Conservation (phyloP, 2,113 vertebrate species). For the Progne subis region DNA sequence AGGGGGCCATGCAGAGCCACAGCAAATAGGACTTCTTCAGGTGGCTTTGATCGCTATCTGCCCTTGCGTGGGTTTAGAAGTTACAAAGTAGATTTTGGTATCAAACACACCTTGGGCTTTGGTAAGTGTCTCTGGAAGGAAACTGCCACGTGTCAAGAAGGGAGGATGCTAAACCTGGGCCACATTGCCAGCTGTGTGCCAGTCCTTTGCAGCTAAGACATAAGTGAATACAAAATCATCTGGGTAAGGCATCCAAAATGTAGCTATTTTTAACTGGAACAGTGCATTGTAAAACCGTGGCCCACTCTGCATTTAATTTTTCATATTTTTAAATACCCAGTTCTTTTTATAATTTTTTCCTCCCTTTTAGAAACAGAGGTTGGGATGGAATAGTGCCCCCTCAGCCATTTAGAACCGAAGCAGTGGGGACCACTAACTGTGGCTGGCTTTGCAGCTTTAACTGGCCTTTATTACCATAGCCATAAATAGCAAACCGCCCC, state of each 20-base stretch:
- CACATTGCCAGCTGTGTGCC: neutral
- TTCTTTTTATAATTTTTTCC: neutral
- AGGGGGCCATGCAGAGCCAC: conserved; percentile 1
- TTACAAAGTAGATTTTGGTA: conserved; percentile 21
- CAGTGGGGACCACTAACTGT: conserved; percentile 42
- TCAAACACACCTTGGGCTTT: neutral
- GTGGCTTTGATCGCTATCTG: conserved; percentile 30
- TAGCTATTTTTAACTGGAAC: conserved; percentile 43
- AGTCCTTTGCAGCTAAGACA: neutral
- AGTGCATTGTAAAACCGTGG: neutral
- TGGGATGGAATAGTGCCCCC: neutral
- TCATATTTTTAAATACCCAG: neutral
- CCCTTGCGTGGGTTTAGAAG: conserved; percentile 34
- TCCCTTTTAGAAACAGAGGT: neutral
- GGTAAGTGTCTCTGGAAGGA: conserved; percentile 24
- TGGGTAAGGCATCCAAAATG: conserved; percentile 11
- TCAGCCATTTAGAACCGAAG: conserved; percentile 35
- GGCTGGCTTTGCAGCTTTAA: conserved; percentile 74
- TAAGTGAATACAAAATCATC: conserved; percentile 21
- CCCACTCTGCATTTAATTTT: conserved; percentile 8
- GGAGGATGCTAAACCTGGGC: conserved; percentile 26
- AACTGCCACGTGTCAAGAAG: neutral
- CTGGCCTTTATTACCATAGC: conserved; percentile 76
- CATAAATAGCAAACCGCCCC: conserved; percentile 80
- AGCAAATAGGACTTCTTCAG: conserved; percentile 41